phyloP scores from a whole-genome alignment of 1,140 invertebrate genomes.

The Psilanteris sp. region DNA sequence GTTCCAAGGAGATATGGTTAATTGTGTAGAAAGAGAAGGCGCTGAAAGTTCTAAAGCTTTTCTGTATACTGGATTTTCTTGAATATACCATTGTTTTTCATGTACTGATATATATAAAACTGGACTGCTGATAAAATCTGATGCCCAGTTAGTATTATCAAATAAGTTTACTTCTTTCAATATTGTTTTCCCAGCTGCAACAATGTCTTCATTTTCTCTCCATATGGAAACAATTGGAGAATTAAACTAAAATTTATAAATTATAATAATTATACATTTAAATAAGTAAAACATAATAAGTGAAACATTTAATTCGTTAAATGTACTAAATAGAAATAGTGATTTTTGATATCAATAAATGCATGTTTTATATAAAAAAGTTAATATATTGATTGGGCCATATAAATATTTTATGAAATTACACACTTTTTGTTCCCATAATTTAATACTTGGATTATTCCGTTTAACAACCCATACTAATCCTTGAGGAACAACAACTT shows the following conservation, averaged over 20 bases:
- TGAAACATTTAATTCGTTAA: too few relatives aligned
- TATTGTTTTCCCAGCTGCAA: slow-evolving; percentile 69
- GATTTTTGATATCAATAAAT: too few relatives aligned
- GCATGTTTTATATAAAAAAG: too few relatives aligned
- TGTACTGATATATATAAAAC: slow-evolving; percentile 93
- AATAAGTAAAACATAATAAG: too few relatives aligned
- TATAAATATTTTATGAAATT: too few relatives aligned
- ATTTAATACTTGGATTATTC: slow-evolving; percentile 79
- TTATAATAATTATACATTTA: slow-evolving; percentile 10
- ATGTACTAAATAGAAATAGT: too few relatives aligned
- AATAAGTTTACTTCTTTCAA: slow-evolving; percentile 89
- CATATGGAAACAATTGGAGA: slow-evolving; percentile 92
- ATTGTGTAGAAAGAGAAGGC: slow-evolving; percentile 29
- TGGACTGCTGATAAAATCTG: slow-evolving; percentile 79
- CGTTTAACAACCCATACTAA: slow-evolving; percentile 84
- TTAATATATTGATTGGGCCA: too few relatives aligned
- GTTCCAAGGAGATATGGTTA: too few relatives aligned
- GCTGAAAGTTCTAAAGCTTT: slow-evolving; percentile 72
- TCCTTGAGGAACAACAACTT: slow-evolving; percentile 88
- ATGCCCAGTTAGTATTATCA: slow-evolving; percentile 79
- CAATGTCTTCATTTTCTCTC: slow-evolving; percentile 81
- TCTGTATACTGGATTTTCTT: slow-evolving; percentile 82
- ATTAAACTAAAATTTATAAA: slow-evolving; percentile 68
- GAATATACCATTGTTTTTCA: slow-evolving; percentile 90
- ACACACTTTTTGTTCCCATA: slow-evolving; percentile 83